Percentiles rank a stretch among this genome's conserved stretches.
These are phyloP conservation scores for Podarcis muralis DNA, from an alignment of 2,113 vertebrate genomes.

Conservation along the genomic window DNA sequence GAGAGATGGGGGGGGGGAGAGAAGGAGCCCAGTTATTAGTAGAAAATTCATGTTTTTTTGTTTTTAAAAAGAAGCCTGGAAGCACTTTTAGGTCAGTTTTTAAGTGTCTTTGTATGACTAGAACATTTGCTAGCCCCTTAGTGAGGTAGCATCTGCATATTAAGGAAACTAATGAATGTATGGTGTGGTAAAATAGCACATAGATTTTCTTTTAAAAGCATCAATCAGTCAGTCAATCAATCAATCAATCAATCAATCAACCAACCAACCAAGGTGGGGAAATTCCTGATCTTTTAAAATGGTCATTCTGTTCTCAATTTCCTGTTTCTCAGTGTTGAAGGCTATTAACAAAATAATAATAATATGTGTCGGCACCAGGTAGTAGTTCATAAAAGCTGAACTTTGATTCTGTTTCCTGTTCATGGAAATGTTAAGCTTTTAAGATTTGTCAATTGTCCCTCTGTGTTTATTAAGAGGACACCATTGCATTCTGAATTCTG, in stretches of 20 bases:
- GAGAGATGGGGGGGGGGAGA: too few relatives aligned
- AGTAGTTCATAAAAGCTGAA: constrained; percentile 10
- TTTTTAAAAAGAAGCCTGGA: too few relatives aligned
- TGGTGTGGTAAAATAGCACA: background rate
- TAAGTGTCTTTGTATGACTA: background rate
- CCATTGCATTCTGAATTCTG: constrained; percentile 12
- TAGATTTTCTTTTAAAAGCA: background rate
- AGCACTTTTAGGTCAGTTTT: too few relatives aligned
- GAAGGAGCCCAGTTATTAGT: too few relatives aligned
- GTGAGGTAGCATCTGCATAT: background rate
- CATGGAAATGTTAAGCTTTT: constrained; percentile 50
- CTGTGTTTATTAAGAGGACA: constrained; percentile 25
- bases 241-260: background rate
- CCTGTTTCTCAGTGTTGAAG: constrained; percentile 33
- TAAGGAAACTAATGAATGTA: background rate
- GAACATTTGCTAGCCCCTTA: background rate
- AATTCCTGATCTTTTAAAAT: constrained; percentile 33
- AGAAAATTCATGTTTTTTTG: too few relatives aligned
- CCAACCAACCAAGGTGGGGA: background rate
- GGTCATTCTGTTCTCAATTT: constrained; percentile 41
- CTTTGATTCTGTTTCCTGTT: constrained; percentile 45
- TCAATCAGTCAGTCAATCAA: background rate
- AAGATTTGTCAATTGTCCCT: constrained; percentile 10
- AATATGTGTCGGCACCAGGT: constrained; percentile 34
- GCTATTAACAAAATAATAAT: constrained; percentile 31